A percentile compares a stretch with the other conserved stretches of the same genome.
Evolutionary conservation across 2,113 vertebrate species (phyloP).

Genomic region (Burhinus bistriatus): DNA sequence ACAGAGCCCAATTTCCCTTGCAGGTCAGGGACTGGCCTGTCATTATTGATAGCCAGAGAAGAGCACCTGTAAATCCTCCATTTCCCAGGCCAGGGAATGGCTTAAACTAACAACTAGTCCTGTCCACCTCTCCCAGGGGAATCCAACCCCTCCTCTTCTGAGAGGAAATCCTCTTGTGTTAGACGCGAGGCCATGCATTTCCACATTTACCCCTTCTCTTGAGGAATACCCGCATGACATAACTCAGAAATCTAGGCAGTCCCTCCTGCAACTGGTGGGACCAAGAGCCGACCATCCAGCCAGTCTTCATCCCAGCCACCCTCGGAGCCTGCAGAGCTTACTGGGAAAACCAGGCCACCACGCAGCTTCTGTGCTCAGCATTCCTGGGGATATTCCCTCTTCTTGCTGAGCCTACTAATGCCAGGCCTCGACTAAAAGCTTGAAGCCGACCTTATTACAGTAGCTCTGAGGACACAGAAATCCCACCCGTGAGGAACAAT

Average conservation of each 20-base stretch:
- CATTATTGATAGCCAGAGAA: not conserved
- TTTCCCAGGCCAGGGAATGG: not conserved
- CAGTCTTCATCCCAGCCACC: not conserved
- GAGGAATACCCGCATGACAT: not conserved
- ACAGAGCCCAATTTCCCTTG: not conserved
- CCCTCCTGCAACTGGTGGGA: not conserved
- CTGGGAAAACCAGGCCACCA: not conserved
- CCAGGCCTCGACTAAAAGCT: not conserved
- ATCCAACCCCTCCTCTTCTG: not conserved
- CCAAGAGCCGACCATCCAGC: not conserved
- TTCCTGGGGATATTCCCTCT: not conserved
- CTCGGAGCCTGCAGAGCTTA: not conserved
- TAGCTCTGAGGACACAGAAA: conserved; percentile 11
- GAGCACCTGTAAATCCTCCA: not conserved
- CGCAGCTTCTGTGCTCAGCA: not conserved
- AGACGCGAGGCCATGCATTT: not conserved
- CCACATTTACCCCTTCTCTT: not conserved
- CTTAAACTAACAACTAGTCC: not conserved
- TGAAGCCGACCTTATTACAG: not conserved
- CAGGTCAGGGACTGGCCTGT: not conserved
- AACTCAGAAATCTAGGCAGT: not conserved
- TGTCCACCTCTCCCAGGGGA: not conserved
- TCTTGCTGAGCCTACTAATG: not conserved
- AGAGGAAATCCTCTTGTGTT: conserved; percentile 4
- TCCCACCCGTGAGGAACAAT: conserved; percentile 56